Evolutionary conservation across 2,113 vertebrate genomes (phyloP), one percentile per base, ranked within the genome.

Genomic region (Pelvicachromis taeniatus): DNA sequence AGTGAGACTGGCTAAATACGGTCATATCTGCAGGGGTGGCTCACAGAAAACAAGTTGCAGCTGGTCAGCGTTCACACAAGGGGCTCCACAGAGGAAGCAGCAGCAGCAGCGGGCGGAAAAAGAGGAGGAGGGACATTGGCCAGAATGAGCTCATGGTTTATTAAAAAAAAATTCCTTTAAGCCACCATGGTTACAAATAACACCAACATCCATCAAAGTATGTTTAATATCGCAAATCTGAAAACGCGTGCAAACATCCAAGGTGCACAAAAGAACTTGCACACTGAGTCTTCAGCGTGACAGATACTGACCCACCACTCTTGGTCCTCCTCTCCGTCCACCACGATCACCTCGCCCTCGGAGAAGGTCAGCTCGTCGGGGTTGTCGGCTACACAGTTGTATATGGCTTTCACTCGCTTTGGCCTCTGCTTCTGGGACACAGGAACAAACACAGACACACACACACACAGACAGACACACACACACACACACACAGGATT

Each of bases 261-360:
- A 73, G 23, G 29, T 1, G 68, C 9, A 19, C 17, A 58, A 61
- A 14, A 48, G 0, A 63, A 68, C 40, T 50, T 11, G 17, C 58
- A 26, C 16, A 59, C 6, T 0, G 9, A 33, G 5, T 4, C 2
- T 21, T 19, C 26, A 52, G 23, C 7, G 1, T 3, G 31, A 26
- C 77, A 26, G 90, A 68, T 87, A 99, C 99, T 98, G 87, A 99
- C 98, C 99, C 99, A 99, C 99, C 98, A 99, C 97, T 99, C 99
- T 79, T 98, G 98, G 95, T 99, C 99, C 95, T 99, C 99, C 92
- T 99, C 99, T 23, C 99, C 99, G 0, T 98, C 98, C 80, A 99
- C 98, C 50, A 99, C 93, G 81, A 99, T 99, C 93, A 99, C 96
- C 55, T 99, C 98, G 5, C 98, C 99, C 93, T 99, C 99, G 0